These are phyloP conservation scores for Micromussa lordhowensis DNA, from an alignment of 92 coral and sea anemone species.

Conservation along the genomic window DNA sequence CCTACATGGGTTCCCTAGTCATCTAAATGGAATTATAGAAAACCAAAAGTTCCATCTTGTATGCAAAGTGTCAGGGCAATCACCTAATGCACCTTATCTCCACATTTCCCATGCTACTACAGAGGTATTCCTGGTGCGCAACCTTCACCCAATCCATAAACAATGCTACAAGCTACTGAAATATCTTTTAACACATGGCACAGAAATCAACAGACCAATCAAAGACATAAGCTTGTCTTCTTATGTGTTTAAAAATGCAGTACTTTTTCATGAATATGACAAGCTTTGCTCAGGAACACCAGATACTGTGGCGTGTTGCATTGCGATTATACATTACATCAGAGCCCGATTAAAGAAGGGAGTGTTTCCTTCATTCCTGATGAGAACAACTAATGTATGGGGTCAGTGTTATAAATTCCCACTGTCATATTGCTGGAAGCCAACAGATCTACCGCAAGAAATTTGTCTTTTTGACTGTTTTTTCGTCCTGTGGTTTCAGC, in stretches of 20 bases:
- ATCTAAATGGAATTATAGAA: conserved; percentile 23
- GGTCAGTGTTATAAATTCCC: conserved; percentile 47
- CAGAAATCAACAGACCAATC: conserved; percentile 25
- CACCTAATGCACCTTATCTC: conserved; percentile 43
- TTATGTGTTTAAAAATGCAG: conserved; percentile 45
- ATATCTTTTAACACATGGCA: conserved; percentile 41
- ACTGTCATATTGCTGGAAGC: conserved; percentile 10
- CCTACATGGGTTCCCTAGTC: conserved; percentile 46
- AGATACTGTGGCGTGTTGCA: conserved; percentile 29
- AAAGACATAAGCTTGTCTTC: conserved; percentile 43
- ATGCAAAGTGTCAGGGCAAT: conserved; percentile 48
- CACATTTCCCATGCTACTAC: conserved; percentile 51
- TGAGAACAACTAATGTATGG: conserved; percentile 46
- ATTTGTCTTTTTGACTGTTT: conserved; percentile 36
- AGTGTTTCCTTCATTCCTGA: conserved; percentile 41
- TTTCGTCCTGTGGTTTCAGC: conserved; percentile 44
- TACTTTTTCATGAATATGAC: conserved; percentile 52
- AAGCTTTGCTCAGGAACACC: conserved; percentile 57
- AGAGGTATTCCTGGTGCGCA: conserved; percentile 31
- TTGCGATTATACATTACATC: conserved; percentile 33
- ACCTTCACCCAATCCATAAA: conserved; percentile 52
- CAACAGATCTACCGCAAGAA: not conserved
- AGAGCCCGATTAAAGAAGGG: conserved; percentile 40
- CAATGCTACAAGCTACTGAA: conserved; percentile 50
- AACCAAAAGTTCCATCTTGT: conserved; percentile 48